Evolutionary conservation across 2,113 vertebrate species (phyloP).

Genomic region (Hystrix cristata): DNA sequence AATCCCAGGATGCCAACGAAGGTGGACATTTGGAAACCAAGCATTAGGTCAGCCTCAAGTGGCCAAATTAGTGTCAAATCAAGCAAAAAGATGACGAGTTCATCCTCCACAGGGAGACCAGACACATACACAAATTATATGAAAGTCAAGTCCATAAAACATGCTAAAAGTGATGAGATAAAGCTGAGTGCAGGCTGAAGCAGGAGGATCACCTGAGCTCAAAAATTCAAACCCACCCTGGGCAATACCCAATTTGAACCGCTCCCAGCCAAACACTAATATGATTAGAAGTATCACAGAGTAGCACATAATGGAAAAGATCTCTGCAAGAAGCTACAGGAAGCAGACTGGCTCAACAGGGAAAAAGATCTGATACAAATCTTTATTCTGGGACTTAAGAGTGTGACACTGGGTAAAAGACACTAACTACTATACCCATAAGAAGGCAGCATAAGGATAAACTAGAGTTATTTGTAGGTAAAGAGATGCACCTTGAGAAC

Average conservation of each 20-base stretch:
- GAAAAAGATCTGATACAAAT: conserved; percentile 39
- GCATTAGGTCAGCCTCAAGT: not conserved
- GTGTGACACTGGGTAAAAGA: not conserved
- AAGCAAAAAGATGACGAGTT: not conserved
- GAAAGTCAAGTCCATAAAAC: conserved; percentile 47
- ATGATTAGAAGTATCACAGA: not conserved
- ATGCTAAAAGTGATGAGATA: not conserved
- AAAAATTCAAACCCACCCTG: not conserved
- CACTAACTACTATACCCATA: conserved; percentile 17
- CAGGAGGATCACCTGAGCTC: not conserved
- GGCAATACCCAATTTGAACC: not conserved
- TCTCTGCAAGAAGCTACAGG: not conserved
- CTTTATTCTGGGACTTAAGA: not conserved
- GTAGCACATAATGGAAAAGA: not conserved
- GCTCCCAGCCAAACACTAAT: not conserved
- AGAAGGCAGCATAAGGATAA: not conserved
- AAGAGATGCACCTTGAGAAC: too few relatives aligned
- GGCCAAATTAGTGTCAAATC: conserved; percentile 8
- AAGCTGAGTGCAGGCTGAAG: not conserved
- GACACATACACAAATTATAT: not conserved
- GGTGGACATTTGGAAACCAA: conserved; percentile 20
- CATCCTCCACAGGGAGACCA: not conserved
- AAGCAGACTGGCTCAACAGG: not conserved
- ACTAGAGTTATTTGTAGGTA: too few relatives aligned
- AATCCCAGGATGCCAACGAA: conserved; percentile 18